phyloP scores from a whole-genome alignment of 2,888 invertebrate species.

The Exephanes ischioxanthus region DNA sequence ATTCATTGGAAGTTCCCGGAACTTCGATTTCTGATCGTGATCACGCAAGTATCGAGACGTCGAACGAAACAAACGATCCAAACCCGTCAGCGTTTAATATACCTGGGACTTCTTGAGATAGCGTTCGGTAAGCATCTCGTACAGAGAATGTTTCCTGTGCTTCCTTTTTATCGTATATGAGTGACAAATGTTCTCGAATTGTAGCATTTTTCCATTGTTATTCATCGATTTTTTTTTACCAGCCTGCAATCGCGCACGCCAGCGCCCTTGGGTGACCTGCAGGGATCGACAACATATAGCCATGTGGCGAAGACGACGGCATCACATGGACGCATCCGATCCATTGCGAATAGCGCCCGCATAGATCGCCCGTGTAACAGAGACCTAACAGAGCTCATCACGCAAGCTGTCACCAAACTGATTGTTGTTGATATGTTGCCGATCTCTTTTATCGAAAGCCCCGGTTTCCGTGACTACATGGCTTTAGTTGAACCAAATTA shows the following conservation, averaged over 20 bases:
- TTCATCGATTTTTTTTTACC: neutral
- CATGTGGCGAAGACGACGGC: neutral
- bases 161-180: neutral
- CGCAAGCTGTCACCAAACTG: constrained; percentile 20
- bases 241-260: neutral
- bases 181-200: neutral
- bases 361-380: constrained; percentile 13
- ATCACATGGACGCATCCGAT: constrained; percentile 20
- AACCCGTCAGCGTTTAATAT: too few relatives aligned
- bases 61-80: too few relatives aligned
- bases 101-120: too few relatives aligned
- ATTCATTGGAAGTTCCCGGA: too few relatives aligned
- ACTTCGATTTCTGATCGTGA: too few relatives aligned
- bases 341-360: constrained; percentile 6
- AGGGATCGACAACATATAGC: too few relatives aligned
- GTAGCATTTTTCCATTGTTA: neutral
- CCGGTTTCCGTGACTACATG: constrained; percentile 7
- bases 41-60: too few relatives aligned
- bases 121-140: neutral
- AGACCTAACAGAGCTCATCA: constrained; percentile 16
- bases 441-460: neutral
- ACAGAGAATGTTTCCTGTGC: neutral
- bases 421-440: constrained; percentile 3
- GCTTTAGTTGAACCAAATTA: neutral
- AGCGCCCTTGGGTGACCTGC: too few relatives aligned